A percentile compares a stretch with the other conserved stretches of the same genome.
These are phyloP conservation scores for Lucifuga dentata DNA, from an alignment of 2,113 vertebrate species.

Conservation along the genomic window DNA sequence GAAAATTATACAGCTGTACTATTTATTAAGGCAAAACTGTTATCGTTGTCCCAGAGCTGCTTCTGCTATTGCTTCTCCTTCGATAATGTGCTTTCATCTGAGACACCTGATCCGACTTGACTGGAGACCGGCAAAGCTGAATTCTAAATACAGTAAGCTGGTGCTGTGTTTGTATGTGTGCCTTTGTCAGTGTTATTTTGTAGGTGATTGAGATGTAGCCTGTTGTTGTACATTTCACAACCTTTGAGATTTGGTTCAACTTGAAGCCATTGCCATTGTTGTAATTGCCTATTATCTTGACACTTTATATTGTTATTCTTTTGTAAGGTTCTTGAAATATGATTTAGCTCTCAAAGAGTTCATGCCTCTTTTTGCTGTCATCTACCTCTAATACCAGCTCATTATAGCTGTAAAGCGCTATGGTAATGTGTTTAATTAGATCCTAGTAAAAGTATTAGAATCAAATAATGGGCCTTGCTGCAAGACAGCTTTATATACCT, in stretches of 20 bases:
- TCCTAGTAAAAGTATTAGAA: background rate
- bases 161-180: conserved; percentile 35
- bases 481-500: background rate
- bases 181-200: conserved; percentile 47
- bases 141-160: conserved; percentile 72
- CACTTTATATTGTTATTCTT: background rate
- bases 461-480: background rate
- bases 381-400: background rate
- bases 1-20: conserved; percentile 50
- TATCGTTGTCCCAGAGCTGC: conserved; percentile 30
- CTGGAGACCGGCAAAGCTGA: conserved; percentile 56
- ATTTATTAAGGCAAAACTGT: conserved; percentile 49
- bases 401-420: conserved; percentile 31
- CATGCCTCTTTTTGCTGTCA: background rate
- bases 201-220: conserved; percentile 19
- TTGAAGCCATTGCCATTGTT: background rate
- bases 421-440: conserved; percentile 28
- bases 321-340: background rate
- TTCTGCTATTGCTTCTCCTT: conserved; percentile 33
- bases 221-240: conserved; percentile 15
- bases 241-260: conserved; percentile 20
- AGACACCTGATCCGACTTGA: conserved; percentile 59
- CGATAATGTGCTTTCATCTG: conserved; percentile 55
- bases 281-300: conserved; percentile 19
- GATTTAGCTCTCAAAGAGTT: background rate